These are phyloP conservation scores for Sminthopsis crassicaudata DNA, from an alignment of 2,113 vertebrate species.

Conservation along the genomic window DNA sequence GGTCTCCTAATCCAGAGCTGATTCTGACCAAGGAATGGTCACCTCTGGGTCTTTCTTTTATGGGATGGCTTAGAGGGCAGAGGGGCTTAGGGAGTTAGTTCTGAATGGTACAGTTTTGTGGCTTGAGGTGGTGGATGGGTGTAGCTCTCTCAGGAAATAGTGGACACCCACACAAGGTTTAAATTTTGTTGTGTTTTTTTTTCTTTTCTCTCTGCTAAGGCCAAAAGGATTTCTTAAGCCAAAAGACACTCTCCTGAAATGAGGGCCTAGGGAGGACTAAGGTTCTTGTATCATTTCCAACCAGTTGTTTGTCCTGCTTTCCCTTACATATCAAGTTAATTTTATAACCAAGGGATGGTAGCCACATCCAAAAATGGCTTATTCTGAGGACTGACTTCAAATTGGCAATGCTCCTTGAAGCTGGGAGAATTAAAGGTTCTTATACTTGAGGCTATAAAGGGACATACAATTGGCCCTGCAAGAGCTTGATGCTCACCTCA, in stretches of 20 bases:
- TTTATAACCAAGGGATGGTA: neutral
- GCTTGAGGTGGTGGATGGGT: neutral
- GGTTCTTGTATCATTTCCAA: neutral
- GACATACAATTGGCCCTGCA: neutral
- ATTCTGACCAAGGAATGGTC: neutral
- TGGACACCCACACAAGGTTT: constrained; percentile 4
- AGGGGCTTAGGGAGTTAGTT: neutral
- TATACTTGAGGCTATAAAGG: neutral
- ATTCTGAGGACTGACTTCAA: neutral
- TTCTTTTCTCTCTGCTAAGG: neutral
- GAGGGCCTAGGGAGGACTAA: neutral
- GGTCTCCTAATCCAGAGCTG: neutral
- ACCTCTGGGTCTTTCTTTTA: neutral
- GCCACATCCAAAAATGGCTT: neutral
- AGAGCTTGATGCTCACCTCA: neutral
- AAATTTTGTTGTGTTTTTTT: neutral
- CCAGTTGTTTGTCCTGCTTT: constrained; percentile 1
- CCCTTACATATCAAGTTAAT: constrained; percentile 3
- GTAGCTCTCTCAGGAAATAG: neutral
- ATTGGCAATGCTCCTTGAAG: neutral
- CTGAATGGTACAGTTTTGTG: neutral
- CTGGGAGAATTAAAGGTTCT: neutral
- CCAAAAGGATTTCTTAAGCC: neutral
- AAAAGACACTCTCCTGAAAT: constrained; percentile 2
- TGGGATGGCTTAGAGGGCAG: neutral